Evolutionary conservation across 2,888 invertebrate species (phyloP).

Genomic region (Eumerus sabulonum): DNA sequence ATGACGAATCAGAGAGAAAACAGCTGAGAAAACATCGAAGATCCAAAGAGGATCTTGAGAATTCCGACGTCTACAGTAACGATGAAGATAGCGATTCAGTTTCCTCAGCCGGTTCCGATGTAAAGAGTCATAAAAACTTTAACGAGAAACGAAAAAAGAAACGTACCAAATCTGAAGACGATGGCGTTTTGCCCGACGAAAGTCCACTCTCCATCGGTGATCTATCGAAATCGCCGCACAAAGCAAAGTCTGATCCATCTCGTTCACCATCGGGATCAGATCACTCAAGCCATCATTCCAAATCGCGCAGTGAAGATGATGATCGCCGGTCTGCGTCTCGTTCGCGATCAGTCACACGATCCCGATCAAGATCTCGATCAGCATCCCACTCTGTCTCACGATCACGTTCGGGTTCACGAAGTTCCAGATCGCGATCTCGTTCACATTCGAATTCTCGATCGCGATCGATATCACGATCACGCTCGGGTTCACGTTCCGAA

Average conservation of each 20-base stretch:
- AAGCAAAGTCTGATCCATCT: slow-evolving; percentile 36
- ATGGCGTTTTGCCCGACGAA: slow-evolving; percentile 79
- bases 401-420: slow-evolving; percentile 64
- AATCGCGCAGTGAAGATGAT: slow-evolving; percentile 57
- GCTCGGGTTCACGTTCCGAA: slow-evolving; percentile 75
- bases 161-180: slow-evolving; percentile 69
- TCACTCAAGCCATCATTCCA: slow-evolving; percentile 40
- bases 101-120: slow-evolving; percentile 78
- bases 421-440: slow-evolving; percentile 69
- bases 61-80: slow-evolving; percentile 56
- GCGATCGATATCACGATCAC: slow-evolving; percentile 70
- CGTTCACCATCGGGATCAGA: slow-evolving; percentile 35
- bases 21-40: slow-evolving; percentile 73
- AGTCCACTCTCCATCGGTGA: slow-evolving; percentile 81
- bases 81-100: slow-evolving; percentile 80
- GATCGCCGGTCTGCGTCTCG: slow-evolving; percentile 65
- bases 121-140: slow-evolving; percentile 72
- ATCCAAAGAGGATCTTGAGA: slow-evolving; percentile 75
- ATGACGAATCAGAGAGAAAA: slow-evolving; percentile 71
- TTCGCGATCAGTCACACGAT: slow-evolving; percentile 69
- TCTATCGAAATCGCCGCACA: slow-evolving; percentile 79
- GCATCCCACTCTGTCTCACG: slow-evolving; percentile 51
- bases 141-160: slow-evolving; percentile 72
- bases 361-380: slow-evolving; percentile 69
- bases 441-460: slow-evolving; percentile 65